Evolutionary conservation across 2,888 invertebrate genomes (phyloP).

Genomic region (Agriopis aurantiaria): DNA sequence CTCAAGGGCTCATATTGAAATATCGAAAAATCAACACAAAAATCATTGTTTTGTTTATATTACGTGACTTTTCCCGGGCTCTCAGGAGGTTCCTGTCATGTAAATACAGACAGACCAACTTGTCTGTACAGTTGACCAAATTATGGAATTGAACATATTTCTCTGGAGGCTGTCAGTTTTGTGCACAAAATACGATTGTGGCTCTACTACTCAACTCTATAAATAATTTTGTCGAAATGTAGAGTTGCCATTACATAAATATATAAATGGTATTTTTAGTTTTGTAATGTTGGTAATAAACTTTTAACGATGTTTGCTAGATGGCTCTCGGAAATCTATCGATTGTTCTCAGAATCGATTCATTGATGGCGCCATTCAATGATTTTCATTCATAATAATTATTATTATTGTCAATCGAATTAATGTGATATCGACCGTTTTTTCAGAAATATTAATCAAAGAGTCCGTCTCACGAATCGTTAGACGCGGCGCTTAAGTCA

Average conservation of each 20-base stretch:
- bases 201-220: neutral
- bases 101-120: conserved; percentile 15
- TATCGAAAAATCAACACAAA: conserved; percentile 33
- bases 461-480: too few relatives aligned
- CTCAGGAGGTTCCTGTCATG: conserved; percentile 15
- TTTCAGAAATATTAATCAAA: neutral
- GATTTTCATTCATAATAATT: conserved; percentile 10
- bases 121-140: neutral
- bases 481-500: too few relatives aligned
- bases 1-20: conserved; percentile 43
- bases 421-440: neutral
- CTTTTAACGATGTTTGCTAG: conserved; percentile 33
- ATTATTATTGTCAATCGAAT: neutral
- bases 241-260: conserved; percentile 11
- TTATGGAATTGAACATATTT: neutral
- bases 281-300: conserved; percentile 37
- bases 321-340: conserved; percentile 22
- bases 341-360: conserved; percentile 29
- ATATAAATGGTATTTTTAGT: conserved; percentile 18
- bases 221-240: neutral
- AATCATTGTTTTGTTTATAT: conserved; percentile 25
- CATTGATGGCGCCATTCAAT: conserved; percentile 19
- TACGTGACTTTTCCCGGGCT: conserved; percentile 35
- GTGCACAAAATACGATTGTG: neutral
- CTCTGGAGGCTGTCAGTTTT: too few relatives aligned